phyloP scores from a whole-genome alignment of 1,140 invertebrate species.

The Ditylenchus dipsaci region DNA sequence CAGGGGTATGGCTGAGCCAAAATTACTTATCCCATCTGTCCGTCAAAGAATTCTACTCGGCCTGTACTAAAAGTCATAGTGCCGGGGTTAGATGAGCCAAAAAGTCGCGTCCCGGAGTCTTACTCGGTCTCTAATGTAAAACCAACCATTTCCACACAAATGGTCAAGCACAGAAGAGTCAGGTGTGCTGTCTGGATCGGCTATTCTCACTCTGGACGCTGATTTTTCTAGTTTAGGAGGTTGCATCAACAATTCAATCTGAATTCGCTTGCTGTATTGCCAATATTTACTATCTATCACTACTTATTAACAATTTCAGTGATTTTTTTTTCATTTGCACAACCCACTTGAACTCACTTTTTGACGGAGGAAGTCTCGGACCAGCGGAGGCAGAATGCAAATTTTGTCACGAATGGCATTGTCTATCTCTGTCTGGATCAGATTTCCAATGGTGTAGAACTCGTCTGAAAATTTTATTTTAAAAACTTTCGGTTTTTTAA shows the following conservation, averaged over 20 bases:
- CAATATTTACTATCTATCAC: too few species aligned
- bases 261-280: background rate
- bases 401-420: constrained; percentile 44
- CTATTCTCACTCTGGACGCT: too few species aligned
- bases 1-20: too few species aligned
- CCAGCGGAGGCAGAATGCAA: constrained; percentile 39
- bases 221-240: constrained; percentile 3
- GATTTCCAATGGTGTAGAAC: constrained; percentile 39
- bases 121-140: background rate
- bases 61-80: too few species aligned
- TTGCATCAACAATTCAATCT: constrained; percentile 35
- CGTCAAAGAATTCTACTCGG: too few species aligned
- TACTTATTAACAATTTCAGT: too few species aligned
- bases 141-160: constrained; percentile 23
- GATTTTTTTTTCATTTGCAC: too few species aligned
- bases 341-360: constrained; percentile 14
- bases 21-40: too few species aligned
- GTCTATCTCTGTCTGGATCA: constrained; percentile 40
- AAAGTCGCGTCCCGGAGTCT: too few species aligned
- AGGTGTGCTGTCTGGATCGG: background rate
- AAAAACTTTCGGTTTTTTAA: too few species aligned
- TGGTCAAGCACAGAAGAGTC: constrained; percentile 28
- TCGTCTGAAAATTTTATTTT: constrained; percentile 2
- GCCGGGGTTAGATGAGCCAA: too few species aligned
- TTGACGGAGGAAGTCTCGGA: constrained; percentile 38